phyloP scores from a whole-genome alignment of 1,140 invertebrate species.

The Aphis craccivora region DNA sequence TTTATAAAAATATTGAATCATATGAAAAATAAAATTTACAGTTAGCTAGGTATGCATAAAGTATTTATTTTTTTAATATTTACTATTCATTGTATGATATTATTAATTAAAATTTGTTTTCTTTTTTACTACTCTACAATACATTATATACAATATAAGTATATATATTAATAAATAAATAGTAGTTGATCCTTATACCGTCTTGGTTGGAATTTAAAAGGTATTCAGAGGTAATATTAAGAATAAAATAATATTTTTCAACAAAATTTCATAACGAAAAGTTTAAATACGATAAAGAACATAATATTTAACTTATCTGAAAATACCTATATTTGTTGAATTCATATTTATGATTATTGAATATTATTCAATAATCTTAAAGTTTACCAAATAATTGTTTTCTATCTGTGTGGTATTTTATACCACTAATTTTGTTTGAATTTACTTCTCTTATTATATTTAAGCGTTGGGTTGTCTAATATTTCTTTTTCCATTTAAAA shows the following conservation, averaged over 20 bases:
- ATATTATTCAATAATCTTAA: background rate
- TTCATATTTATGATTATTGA: too few species aligned
- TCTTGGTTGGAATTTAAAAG: background rate
- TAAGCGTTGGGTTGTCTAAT: background rate
- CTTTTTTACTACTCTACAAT: background rate
- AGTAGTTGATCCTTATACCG: background rate
- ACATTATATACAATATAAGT: too few species aligned
- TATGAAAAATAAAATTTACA: background rate
- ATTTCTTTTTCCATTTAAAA: background rate
- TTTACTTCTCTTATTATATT: background rate
- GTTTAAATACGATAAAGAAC: background rate
- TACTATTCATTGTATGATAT: background rate
- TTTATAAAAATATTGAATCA: background rate
- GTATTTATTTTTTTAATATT: background rate
- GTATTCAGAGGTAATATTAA: background rate
- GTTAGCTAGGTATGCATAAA: background rate
- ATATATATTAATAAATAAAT: background rate
- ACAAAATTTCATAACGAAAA: background rate
- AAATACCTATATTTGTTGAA: background rate
- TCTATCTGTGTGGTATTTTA: background rate
- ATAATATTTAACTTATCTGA: background rate
- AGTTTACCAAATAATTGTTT: background rate
- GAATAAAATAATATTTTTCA: background rate
- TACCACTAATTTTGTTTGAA: background rate
- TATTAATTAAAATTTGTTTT: background rate